Conservation (phyloP, 64 coral and sea anemone genomes). For the Acropora yongei region DNA sequence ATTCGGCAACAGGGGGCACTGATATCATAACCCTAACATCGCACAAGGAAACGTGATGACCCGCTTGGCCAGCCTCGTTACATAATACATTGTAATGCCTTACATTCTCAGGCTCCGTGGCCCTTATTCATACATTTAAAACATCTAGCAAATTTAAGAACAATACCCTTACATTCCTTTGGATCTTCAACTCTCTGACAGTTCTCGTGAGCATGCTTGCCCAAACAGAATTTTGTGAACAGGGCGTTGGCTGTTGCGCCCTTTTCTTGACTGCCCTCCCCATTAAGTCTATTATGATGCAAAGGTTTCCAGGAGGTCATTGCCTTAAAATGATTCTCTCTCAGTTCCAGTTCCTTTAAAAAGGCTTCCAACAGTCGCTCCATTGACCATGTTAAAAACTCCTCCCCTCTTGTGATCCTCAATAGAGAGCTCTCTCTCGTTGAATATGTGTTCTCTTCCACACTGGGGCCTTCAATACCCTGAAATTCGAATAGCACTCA, state of each 20-base stretch:
- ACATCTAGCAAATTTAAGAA: slow-evolving; percentile 67
- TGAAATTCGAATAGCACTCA: slow-evolving; percentile 25
- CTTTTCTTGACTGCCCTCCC: background rate
- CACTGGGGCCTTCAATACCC: slow-evolving; percentile 23
- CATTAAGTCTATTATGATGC: background rate
- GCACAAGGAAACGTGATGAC: slow-evolving; percentile 51
- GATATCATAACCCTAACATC: background rate
- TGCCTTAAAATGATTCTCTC: slow-evolving; percentile 34
- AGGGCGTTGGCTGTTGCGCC: background rate
- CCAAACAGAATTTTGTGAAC: slow-evolving; percentile 51
- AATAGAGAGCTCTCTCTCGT: slow-evolving; percentile 23
- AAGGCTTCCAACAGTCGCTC: slow-evolving; percentile 4
- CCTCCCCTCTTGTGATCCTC: slow-evolving; percentile 44
- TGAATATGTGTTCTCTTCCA: background rate
- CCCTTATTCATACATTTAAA: slow-evolving; percentile 66
- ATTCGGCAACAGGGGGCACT: background rate
- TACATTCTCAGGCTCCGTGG: slow-evolving; percentile 58
- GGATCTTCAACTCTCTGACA: slow-evolving; percentile 22
- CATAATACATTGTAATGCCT: slow-evolving; percentile 9
- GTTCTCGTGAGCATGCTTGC: slow-evolving; percentile 48
- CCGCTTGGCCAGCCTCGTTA: slow-evolving; percentile 16
- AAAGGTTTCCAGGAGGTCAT: background rate
- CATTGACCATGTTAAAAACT: slow-evolving; percentile 54
- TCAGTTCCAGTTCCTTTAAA: slow-evolving; percentile 43
- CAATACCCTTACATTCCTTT: slow-evolving; percentile 36